Conservation (phyloP, 1,140 invertebrate species). For the Pachypeltis micranthus region DNA sequence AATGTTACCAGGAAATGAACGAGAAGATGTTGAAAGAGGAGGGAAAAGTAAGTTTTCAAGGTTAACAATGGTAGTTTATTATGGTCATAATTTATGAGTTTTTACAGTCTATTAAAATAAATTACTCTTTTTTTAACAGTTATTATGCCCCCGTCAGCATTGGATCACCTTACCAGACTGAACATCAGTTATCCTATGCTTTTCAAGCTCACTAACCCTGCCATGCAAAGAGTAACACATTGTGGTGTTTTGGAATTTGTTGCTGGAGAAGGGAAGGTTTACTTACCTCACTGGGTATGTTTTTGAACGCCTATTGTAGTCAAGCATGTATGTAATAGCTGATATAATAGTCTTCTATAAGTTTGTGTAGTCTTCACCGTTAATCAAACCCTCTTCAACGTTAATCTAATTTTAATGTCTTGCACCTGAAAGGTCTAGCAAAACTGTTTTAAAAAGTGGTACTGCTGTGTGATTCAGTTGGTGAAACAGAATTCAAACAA, state of each 20-base stretch:
- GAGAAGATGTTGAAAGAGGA: constrained; percentile 91
- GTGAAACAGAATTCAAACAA: no score
- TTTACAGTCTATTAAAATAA: no score
- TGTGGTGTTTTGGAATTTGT: constrained; percentile 98
- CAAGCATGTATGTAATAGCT: no score
- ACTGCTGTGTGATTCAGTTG: no score
- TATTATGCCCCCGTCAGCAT: constrained; percentile 93
- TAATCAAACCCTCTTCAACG: no score
- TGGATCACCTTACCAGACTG: constrained; percentile 82
- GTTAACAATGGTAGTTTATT: no score
- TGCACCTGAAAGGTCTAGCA: neutral
- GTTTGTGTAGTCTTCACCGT: no score
- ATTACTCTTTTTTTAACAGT: constrained; percentile 59
- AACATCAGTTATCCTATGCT: constrained; percentile 99
- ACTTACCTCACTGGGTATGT: constrained; percentile 90
- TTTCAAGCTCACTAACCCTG: constrained; percentile 89
- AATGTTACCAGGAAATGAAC: constrained; percentile 86
- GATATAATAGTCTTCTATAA: no score
- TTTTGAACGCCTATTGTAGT: no score
- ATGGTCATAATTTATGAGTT: no score
- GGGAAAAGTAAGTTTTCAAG: constrained; percentile 83
- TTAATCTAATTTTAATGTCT: constrained; percentile 8
- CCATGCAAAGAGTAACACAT: constrained; percentile 77
- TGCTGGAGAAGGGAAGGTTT: constrained; percentile 96
- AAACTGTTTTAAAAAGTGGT: no score